These are phyloP conservation scores for Temnothorax ravouxi DNA, from an alignment of 2,888 invertebrate species.

Conservation along the genomic window DNA sequence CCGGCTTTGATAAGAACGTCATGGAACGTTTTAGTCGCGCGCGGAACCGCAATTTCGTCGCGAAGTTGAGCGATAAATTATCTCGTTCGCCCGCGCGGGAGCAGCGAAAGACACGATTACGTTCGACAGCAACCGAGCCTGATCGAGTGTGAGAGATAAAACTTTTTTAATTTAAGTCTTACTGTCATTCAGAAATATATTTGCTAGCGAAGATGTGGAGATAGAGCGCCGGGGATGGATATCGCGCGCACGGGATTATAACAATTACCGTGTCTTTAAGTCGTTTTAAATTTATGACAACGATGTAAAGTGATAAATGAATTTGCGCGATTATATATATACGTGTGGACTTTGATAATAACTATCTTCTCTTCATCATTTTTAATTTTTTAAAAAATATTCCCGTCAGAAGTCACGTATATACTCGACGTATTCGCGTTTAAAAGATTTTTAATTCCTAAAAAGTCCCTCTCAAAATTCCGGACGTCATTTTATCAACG, in stretches of 20 bases:
- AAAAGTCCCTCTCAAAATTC: slow-evolving; percentile 22
- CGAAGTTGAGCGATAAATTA: slow-evolving; percentile 52
- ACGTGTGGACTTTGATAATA: neutral
- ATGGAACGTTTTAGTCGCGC: neutral
- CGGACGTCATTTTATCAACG: slow-evolving; percentile 39
- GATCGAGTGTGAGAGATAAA: slow-evolving; percentile 42
- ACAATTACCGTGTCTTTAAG: slow-evolving; percentile 10
- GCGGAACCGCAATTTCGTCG: slow-evolving; percentile 41
- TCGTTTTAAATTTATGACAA: neutral
- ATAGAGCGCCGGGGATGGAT: neutral
- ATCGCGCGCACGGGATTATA: slow-evolving; percentile 4
- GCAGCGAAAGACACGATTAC: slow-evolving; percentile 27
- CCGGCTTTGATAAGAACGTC: slow-evolving; percentile 20
- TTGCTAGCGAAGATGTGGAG: slow-evolving; percentile 7
- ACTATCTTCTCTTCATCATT: neutral
- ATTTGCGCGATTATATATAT: neutral
- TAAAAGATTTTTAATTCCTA: neutral
- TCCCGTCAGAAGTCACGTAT: neutral
- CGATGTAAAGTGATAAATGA: neutral
- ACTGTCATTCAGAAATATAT: slow-evolving; percentile 43
- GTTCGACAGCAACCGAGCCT: slow-evolving; percentile 31
- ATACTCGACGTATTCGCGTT: neutral
- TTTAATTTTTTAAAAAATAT: slow-evolving; percentile 8
- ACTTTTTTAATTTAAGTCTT: slow-evolving; percentile 53
- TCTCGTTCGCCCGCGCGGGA: neutral